phyloP scores from a whole-genome alignment of 2,113 vertebrate species.

The Cephalopholis sonnerati region DNA sequence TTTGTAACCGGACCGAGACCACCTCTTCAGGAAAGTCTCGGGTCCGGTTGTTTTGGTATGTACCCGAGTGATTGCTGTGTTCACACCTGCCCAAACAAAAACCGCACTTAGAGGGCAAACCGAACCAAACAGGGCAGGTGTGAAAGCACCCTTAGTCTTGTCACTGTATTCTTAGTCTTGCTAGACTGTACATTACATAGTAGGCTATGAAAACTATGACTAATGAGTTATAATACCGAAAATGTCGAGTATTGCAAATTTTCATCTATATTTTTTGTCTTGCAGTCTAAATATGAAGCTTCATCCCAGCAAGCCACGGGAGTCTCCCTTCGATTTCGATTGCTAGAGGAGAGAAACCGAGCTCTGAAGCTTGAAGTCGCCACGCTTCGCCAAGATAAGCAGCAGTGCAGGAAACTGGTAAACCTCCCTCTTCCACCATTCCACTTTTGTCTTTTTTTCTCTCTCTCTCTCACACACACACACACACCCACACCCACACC shows the following conservation, averaged over 20 bases:
- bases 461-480: background rate
- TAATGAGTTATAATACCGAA: background rate
- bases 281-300: constrained; percentile 83
- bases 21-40: too few species aligned
- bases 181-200: background rate
- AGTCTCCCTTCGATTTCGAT: constrained; percentile 53
- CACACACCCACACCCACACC: background rate
- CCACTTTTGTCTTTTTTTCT: background rate
- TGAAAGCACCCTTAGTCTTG: too few species aligned
- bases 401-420: constrained; percentile 75
- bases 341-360: constrained; percentile 79
- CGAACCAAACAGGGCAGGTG: too few species aligned
- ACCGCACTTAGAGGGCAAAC: too few species aligned
- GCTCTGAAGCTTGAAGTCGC: constrained; percentile 78
- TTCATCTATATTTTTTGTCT: background rate
- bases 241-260: background rate
- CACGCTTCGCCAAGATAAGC: constrained; percentile 72
- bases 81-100: too few species aligned
- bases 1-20: too few species aligned
- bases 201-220: background rate
- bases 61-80: too few species aligned
- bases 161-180: background rate
- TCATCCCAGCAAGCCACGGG: constrained; percentile 70
- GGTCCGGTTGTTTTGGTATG: too few species aligned
- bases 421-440: constrained; percentile 48